phyloP scores from a whole-genome alignment of 92 coral and sea anemone genomes.

The Micromussa lordhowensis region DNA sequence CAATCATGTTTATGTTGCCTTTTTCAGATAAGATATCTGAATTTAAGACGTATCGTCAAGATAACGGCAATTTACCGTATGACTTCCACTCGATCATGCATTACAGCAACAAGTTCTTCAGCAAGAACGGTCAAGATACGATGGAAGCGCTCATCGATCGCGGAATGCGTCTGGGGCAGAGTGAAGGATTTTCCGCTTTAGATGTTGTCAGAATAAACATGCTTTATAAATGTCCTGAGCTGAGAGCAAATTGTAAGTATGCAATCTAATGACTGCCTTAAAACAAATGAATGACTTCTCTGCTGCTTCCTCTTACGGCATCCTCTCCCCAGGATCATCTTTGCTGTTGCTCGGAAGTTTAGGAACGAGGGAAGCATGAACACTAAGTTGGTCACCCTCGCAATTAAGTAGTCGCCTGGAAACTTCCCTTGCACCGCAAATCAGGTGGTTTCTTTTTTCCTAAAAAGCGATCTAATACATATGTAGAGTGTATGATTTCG shows the following conservation, averaged over 20 bases:
- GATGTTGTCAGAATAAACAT: slow-evolving; percentile 66
- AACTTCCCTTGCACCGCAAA: too few relatives aligned
- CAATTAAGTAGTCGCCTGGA: not conserved
- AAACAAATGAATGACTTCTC: not conserved
- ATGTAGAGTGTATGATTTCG: not conserved
- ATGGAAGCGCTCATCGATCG: slow-evolving; percentile 60
- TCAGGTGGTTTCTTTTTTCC: not conserved
- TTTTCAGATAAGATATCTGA: slow-evolving; percentile 36
- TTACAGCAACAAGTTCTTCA: slow-evolving; percentile 60
- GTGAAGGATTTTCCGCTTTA: slow-evolving; percentile 60
- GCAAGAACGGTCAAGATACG: slow-evolving; percentile 41
- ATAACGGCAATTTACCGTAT: slow-evolving; percentile 52
- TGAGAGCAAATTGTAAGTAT: slow-evolving; percentile 27
- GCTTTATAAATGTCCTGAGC: slow-evolving; percentile 60
- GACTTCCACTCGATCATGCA: slow-evolving; percentile 73
- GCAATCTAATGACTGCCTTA: not conserved
- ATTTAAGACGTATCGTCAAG: slow-evolving; percentile 53
- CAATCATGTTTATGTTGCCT: too few relatives aligned
- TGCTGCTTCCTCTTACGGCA: not conserved
- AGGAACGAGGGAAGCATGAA: not conserved
- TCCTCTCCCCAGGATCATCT: not conserved
- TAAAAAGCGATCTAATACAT: not conserved
- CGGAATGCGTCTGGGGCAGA: slow-evolving; percentile 46
- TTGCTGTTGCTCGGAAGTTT: not conserved
- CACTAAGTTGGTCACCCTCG: not conserved